phyloP scores from a whole-genome alignment of 1,140 invertebrate genomes.

The Drosophila ercepeae region DNA sequence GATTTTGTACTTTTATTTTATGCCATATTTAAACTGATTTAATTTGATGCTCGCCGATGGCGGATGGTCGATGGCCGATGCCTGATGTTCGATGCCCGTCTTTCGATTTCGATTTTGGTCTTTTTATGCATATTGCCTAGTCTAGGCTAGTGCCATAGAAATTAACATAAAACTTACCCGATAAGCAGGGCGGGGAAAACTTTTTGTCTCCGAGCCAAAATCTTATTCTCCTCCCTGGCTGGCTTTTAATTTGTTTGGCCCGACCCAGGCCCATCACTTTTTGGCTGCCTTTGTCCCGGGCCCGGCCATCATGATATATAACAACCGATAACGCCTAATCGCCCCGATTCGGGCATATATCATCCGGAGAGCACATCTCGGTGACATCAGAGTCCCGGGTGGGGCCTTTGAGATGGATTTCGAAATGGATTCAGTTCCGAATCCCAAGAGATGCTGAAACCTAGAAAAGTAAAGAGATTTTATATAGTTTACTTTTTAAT shows the following conservation, averaged over 20 bases:
- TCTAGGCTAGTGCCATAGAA: neutral
- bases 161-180: conserved; percentile 44
- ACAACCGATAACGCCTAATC: conserved; percentile 46
- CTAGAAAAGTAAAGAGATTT: too few species aligned
- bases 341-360: conserved; percentile 22
- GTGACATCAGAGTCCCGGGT: neutral
- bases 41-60: conserved; percentile 50
- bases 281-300: conserved; percentile 51
- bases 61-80: too few species aligned
- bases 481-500: neutral
- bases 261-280: conserved; percentile 9
- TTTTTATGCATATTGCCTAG: conserved; percentile 41
- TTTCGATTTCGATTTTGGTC: conserved; percentile 29
- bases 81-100: conserved; percentile 25
- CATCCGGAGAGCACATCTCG: conserved; percentile 2
- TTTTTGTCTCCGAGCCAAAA: neutral
- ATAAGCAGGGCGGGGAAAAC: conserved; percentile 16
- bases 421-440: too few species aligned
- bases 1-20: conserved; percentile 74
- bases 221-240: neutral
- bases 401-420: neutral
- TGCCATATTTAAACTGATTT: conserved; percentile 73
- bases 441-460: too few species aligned
- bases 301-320: conserved; percentile 59
- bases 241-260: conserved; percentile 8